These are phyloP conservation scores for Escarpia spicata DNA, from an alignment of 2,888 invertebrate genomes.

Conservation along the genomic window DNA sequence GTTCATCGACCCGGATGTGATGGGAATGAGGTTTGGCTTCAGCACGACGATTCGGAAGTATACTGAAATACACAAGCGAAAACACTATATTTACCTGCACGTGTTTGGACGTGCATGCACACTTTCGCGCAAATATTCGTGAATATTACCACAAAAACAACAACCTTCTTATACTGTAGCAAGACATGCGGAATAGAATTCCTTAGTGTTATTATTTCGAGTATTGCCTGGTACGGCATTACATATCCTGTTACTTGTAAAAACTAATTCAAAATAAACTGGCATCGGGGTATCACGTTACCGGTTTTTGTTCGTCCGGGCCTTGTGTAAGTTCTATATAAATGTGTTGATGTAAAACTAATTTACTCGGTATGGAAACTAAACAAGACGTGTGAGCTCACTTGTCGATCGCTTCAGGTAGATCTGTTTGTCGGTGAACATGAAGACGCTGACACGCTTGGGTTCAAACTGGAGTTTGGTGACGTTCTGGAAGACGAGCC, in stretches of 20 bases:
- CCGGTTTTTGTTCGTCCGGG: not conserved
- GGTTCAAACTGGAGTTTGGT: constrained; percentile 86
- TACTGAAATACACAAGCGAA: constrained; percentile 68
- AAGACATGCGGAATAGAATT: not conserved
- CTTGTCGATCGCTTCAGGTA: constrained; percentile 88
- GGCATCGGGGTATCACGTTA: not conserved
- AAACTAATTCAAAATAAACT: not conserved
- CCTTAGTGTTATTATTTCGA: not conserved
- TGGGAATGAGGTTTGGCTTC: constrained; percentile 89
- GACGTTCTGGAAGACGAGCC: constrained; percentile 85
- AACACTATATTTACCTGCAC: not conserved
- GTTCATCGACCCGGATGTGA: constrained; percentile 84
- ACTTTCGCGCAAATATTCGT: not conserved
- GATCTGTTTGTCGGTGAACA: constrained; percentile 93
- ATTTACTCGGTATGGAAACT: not conserved
- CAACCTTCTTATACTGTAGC: not conserved
- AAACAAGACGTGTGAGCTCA: constrained; percentile 35
- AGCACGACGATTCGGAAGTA: constrained; percentile 91
- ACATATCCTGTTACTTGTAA: not conserved
- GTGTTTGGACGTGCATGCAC: not conserved
- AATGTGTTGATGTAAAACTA: not conserved
- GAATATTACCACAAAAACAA: no score
- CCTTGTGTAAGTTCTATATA: not conserved
- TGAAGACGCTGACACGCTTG: constrained; percentile 93
- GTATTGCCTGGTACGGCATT: not conserved